Percentiles rank a stretch among this genome's conserved stretches.
Evolutionary conservation across 2,113 vertebrate species (phyloP).

Genomic region (Cephalopterus ornatus): DNA sequence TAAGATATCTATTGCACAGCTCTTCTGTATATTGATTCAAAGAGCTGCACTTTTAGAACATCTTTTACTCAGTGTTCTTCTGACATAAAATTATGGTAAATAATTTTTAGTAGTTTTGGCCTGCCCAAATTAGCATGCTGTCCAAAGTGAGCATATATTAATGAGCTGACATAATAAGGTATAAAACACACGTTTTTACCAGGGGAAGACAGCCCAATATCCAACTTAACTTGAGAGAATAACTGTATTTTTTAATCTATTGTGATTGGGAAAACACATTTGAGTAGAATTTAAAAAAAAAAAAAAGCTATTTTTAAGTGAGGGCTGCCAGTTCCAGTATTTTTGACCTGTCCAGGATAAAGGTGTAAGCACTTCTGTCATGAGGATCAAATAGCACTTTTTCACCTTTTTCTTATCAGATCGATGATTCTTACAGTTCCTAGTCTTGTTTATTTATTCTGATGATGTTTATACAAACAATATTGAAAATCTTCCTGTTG

Average conservation of each 20-base stretch:
- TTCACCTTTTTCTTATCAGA: neutral
- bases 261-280: neutral
- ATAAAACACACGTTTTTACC: neutral
- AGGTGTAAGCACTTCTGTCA: neutral
- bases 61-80: neutral
- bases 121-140: neutral
- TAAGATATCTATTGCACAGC: neutral
- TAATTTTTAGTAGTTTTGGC: neutral
- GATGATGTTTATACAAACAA: neutral
- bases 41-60: neutral
- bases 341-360: neutral
- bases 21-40: neutral
- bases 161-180: neutral
- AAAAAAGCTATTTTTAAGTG: neutral
- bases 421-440: neutral
- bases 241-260: neutral
- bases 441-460: neutral
- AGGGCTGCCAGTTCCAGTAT: neutral
- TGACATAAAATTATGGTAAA: neutral
- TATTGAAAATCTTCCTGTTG: neutral
- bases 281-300: neutral
- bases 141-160: neutral
- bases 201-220: neutral
- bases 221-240: neutral
- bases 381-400: neutral